Base-by-base conservation (phyloP, 2,797 vertebrate species). In the Oreortyx pictus region DNA sequence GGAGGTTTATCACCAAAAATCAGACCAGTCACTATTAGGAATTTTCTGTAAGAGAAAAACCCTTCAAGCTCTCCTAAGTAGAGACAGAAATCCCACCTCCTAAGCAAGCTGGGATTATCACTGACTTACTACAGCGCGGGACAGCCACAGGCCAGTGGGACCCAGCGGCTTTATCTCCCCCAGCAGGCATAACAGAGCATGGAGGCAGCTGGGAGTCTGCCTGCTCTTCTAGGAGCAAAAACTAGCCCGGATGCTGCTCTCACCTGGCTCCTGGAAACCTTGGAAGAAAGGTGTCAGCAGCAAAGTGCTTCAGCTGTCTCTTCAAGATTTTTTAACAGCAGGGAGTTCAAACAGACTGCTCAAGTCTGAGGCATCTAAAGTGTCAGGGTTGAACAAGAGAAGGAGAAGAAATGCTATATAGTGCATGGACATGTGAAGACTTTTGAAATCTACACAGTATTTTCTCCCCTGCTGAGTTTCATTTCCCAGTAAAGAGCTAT, bases 401-500 rank as follows among this genome's bases (percentile, higher is more conserved):
- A 93, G 62, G 46, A 77, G 74, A 88, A 94, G 79, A 95, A 97
- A 94, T 66, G 68, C 88, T 94, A 84, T 96, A 91, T 82, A 93
- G 79, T 85, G 83, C 62, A 90, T 24, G 84, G 86, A 86, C 64
- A 79, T 75, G 86, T 54, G 86, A 84, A 85, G 89, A 86, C 79
- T 91, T 91, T 75, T 83, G 92, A 96, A 94, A 83, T 92, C 76
- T 70, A 95, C 86, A 92, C 92, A 86, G 72, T 79, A 87, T 88
- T 96, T 96, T 95, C 86, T 80, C 87, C 73, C 96, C 95, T 95
- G 88, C 95, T 96, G 96, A 46, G 84, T 94, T 97, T 95, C 89
- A 97, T 97, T 96, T 96, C 89, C 83, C 49, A 90, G 86, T 6
- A 17, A 92, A 96, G 56, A 95, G 46, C 75, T 94, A 93, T 82